phyloP scores from a whole-genome alignment of 2,888 invertebrate genomes.

The Matsumyia berberina region DNA sequence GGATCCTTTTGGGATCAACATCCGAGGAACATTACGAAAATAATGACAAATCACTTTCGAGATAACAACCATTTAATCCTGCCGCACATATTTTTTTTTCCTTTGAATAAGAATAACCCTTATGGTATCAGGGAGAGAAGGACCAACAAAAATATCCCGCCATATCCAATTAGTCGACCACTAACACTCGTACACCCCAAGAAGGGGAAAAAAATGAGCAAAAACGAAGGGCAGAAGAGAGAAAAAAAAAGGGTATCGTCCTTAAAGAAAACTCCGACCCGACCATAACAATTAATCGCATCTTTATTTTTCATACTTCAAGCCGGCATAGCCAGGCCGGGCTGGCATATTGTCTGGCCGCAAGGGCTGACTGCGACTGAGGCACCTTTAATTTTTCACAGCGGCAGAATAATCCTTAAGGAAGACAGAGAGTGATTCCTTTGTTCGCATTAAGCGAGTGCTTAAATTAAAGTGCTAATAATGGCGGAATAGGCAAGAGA shows the following conservation, averaged over 20 bases:
- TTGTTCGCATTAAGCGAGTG: constrained; percentile 66
- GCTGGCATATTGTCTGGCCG: constrained; percentile 46
- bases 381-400: constrained; percentile 64
- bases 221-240: constrained; percentile 24
- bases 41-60: constrained; percentile 76
- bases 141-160: constrained; percentile 30
- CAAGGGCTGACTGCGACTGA: constrained; percentile 7
- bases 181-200: constrained; percentile 7
- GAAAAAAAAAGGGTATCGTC: constrained; percentile 58
- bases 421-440: constrained; percentile 24
- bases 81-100: constrained; percentile 61
- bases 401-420: constrained; percentile 43
- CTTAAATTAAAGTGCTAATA: constrained; percentile 75
- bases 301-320: constrained; percentile 74
- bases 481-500: constrained; percentile 64
- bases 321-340: constrained; percentile 29
- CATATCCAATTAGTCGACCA: constrained; percentile 69
- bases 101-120: constrained; percentile 49
- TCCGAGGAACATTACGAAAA: constrained; percentile 72
- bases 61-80: constrained; percentile 75
- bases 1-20: constrained; percentile 59
- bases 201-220: constrained; percentile 26
- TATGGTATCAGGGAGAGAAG: constrained; percentile 26
- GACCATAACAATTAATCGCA: constrained; percentile 76
- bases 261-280: constrained; percentile 48